Conservation (phyloP, 2,888 invertebrate genomes). For the Heteropelma amictum region DNA sequence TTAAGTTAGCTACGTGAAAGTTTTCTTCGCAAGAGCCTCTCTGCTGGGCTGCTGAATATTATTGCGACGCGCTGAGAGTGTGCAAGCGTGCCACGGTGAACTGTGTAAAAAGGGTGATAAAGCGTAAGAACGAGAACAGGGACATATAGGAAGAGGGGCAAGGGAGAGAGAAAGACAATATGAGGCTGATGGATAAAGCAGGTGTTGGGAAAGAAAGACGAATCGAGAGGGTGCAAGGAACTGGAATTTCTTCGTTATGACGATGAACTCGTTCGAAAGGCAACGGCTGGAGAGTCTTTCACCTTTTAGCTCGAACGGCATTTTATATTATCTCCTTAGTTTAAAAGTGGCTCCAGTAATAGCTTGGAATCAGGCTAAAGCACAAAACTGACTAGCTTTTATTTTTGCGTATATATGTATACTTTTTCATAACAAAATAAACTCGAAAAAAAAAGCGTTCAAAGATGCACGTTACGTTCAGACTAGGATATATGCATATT, state of each 20-base stretch:
- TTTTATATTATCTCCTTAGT: no score
- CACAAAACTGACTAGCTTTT: no score
- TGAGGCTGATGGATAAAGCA: constrained; percentile 1
- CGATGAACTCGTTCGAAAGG: background rate
- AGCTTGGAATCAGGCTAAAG: no score
- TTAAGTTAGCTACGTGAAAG: constrained; percentile 70
- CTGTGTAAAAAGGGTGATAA: constrained; percentile 28
- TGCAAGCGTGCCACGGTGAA: constrained; percentile 29
- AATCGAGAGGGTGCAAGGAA: constrained; percentile 31
- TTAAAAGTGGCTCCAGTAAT: no score
- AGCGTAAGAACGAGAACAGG: constrained; percentile 21
- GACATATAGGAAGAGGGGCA: background rate
- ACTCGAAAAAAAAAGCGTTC: no score
- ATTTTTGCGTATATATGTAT: no score
- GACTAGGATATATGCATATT: no score
- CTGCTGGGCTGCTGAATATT: constrained; percentile 42
- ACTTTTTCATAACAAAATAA: no score
- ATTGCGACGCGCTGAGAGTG: constrained; percentile 32
- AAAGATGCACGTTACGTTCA: no score
- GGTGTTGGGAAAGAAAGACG: constrained; percentile 14
- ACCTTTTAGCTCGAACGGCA: background rate
- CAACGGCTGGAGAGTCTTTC: background rate
- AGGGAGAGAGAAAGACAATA: background rate
- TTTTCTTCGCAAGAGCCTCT: constrained; percentile 59
- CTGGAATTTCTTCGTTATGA: constrained; percentile 25